These are phyloP conservation scores for Hycleus phaleratus DNA, from an alignment of 1,140 invertebrate genomes.

Conservation along the genomic window DNA sequence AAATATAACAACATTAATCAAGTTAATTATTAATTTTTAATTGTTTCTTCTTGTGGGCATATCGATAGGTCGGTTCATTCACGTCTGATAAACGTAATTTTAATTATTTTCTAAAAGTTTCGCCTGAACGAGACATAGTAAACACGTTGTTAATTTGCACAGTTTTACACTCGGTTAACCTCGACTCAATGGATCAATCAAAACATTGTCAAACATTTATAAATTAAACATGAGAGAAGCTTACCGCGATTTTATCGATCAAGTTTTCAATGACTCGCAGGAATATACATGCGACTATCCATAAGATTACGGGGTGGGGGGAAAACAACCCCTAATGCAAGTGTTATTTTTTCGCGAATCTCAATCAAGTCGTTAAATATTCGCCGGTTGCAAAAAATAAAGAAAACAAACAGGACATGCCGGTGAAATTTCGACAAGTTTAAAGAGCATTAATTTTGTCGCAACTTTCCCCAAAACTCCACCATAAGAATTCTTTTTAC, in stretches of 20 bases:
- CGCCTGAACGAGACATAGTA: conserved; percentile 17
- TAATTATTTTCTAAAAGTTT: conserved; percentile 12
- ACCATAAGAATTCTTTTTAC: conserved; percentile 21
- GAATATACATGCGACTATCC: too few species aligned
- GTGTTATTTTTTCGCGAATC: too few species aligned
- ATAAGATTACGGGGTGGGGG: too few species aligned
- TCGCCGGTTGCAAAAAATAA: too few species aligned
- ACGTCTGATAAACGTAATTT: conserved; percentile 15
- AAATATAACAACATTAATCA: too few species aligned
- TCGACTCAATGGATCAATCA: conserved; percentile 23
- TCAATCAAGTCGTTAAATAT: too few species aligned
- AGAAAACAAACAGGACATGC: too few species aligned
- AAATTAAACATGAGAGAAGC: conserved; percentile 22
- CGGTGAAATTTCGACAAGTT: conserved; percentile 5
- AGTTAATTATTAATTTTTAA: too few species aligned
- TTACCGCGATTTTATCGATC: too few species aligned
- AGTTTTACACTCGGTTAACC: conserved; percentile 20
- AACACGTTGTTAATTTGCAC: conserved; percentile 25
- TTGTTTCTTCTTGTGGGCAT: too few species aligned
- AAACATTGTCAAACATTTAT: conserved; percentile 22
- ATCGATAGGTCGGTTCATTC: conserved; percentile 17
- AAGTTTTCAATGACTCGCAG: too few species aligned
- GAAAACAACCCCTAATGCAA: too few species aligned
- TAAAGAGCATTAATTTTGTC: conserved; percentile 18
- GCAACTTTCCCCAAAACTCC: conserved; percentile 11